Evolutionary conservation across 2,888 invertebrate genomes (phyloP).

Genomic region (Drosophila villosipedis): DNA sequence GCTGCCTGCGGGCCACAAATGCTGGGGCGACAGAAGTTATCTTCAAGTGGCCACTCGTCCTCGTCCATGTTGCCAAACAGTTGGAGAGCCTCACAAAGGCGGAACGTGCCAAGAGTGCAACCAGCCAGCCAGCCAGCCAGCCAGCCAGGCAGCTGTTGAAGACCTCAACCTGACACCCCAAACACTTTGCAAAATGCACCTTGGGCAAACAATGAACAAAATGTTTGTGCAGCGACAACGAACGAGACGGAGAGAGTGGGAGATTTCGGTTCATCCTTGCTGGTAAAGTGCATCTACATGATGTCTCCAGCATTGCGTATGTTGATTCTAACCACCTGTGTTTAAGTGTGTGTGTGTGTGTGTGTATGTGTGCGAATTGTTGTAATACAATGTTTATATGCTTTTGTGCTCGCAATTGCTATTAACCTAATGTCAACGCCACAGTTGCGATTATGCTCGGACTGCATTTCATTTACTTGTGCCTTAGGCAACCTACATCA

Average conservation of each 20-base stretch:
- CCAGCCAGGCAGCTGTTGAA: slow-evolving; percentile 39
- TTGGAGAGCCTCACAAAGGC: slow-evolving; percentile 50
- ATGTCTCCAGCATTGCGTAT: slow-evolving; percentile 47
- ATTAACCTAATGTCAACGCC: slow-evolving; percentile 66
- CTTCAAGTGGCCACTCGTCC: slow-evolving; percentile 72
- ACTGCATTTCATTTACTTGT: slow-evolving; percentile 36
- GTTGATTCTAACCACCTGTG: slow-evolving; percentile 18
- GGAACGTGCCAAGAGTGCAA: slow-evolving; percentile 75
- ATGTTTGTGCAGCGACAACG: slow-evolving; percentile 29
- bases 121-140: slow-evolving; percentile 44
- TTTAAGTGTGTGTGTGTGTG: background rate
- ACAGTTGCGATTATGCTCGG: slow-evolving; percentile 50
- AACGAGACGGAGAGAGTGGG: background rate
- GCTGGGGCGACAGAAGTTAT: slow-evolving; percentile 73
- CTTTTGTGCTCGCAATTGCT: slow-evolving; percentile 49
- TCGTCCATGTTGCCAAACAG: slow-evolving; percentile 66
- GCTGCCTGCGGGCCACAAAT: slow-evolving; percentile 34
- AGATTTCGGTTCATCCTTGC: background rate
- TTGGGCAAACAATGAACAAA: slow-evolving; percentile 70
- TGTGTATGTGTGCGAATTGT: slow-evolving; percentile 4
- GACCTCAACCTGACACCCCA: slow-evolving; percentile 38
- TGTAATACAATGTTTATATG: slow-evolving; percentile 51
- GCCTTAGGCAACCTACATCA: slow-evolving; percentile 7
- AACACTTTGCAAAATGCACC: slow-evolving; percentile 62
- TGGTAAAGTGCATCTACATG: slow-evolving; percentile 49